Evolutionary conservation across 2,888 invertebrate genomes (phyloP).

Genomic region (Drosophila affinis): DNA sequence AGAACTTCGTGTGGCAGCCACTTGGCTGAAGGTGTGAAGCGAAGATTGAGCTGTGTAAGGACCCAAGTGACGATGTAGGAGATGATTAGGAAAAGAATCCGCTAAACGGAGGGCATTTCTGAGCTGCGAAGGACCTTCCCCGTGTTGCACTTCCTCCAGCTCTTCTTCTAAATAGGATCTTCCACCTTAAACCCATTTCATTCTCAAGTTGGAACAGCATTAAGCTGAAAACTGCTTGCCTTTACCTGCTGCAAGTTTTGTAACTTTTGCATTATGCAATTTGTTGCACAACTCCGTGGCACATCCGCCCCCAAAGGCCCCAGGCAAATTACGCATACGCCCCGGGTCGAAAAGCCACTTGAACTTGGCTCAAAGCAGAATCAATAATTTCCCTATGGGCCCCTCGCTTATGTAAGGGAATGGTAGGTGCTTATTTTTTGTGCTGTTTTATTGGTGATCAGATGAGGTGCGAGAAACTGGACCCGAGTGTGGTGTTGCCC

Average conservation of each 20-base stretch:
- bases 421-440: slow-evolving; percentile 5
- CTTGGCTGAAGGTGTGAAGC: slow-evolving; percentile 1
- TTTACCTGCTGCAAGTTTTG: not conserved
- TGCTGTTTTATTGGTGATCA: slow-evolving; percentile 27
- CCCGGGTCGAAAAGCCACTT: slow-evolving; percentile 16
- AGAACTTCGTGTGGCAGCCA: slow-evolving; percentile 6
- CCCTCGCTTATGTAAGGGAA: slow-evolving; percentile 30
- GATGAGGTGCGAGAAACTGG: slow-evolving; percentile 38
- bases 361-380: slow-evolving; percentile 10
- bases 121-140: too few species aligned
- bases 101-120: not conserved
- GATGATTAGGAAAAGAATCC: not conserved
- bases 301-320: not conserved
- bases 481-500: slow-evolving; percentile 4
- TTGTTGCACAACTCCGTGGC: not conserved
- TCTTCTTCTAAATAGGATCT: not conserved
- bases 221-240: too few species aligned
- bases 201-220: too few species aligned
- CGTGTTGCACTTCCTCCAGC: not conserved
- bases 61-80: not conserved
- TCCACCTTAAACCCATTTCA: too few species aligned
- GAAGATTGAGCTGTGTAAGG: not conserved
- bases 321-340: slow-evolving; percentile 50
- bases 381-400: slow-evolving; percentile 37
- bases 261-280: not conserved